A percentile compares a stretch with the other conserved stretches of the same genome.
Evolutionary conservation across 2,113 vertebrate species (phyloP).

Genomic region (Chloebia gouldiae): DNA sequence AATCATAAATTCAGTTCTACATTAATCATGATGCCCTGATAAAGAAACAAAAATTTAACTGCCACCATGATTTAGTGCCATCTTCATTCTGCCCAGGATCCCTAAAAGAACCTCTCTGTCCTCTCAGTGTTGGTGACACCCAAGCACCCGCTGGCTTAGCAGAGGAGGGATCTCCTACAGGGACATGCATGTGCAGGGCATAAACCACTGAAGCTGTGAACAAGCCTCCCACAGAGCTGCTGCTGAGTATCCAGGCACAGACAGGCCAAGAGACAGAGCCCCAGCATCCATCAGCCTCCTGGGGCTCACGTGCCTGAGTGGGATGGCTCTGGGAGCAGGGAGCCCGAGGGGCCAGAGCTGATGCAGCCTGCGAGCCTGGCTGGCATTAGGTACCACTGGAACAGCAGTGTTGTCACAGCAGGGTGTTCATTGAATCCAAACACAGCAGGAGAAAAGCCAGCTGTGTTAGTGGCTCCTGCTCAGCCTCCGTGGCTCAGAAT

Average conservation of each 20-base stretch:
- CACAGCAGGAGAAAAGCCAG: background rate
- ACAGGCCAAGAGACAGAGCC: background rate
- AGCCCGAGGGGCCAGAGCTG: background rate
- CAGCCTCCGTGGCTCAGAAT: background rate
- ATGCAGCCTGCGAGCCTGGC: background rate
- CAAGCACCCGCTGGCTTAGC: background rate
- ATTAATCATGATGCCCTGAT: background rate
- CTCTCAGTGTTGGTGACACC: background rate
- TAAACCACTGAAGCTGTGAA: background rate
- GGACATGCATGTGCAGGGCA: background rate
- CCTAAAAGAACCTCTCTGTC: background rate
- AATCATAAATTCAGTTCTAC: background rate
- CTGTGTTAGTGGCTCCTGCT: background rate
- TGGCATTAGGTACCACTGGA: background rate
- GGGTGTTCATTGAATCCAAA: background rate
- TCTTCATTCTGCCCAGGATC: background rate
- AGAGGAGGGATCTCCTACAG: background rate
- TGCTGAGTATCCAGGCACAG: background rate
- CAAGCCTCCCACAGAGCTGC: background rate
- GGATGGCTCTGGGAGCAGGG: background rate
- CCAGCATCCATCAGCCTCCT: background rate
- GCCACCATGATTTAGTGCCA: background rate
- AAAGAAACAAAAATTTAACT: background rate
- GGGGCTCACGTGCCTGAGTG: accelerated
- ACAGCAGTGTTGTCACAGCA: background rate